Conservation (phyloP, 1,140 invertebrate genomes). For the Cyclina sinensis region DNA sequence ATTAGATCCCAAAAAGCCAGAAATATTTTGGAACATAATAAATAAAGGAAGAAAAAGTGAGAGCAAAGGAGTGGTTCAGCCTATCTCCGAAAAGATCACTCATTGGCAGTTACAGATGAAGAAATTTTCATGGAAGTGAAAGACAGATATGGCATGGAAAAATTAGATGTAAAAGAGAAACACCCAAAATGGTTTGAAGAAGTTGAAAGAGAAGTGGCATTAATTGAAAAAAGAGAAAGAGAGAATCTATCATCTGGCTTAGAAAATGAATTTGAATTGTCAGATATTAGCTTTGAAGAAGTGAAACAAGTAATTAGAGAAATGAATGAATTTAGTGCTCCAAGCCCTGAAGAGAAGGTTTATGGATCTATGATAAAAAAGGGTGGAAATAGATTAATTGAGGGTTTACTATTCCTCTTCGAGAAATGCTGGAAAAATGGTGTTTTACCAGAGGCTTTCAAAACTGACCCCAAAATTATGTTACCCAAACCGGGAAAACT, state of each 20-base stretch:
- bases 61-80: neutral
- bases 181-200: neutral
- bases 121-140: slow-evolving; percentile 1
- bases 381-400: no score
- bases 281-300: no score
- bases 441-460: neutral
- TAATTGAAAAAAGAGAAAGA: no score
- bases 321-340: no score
- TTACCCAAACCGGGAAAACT: no score
- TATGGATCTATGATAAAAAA: no score
- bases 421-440: no score
- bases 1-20: neutral
- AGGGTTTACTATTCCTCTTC: no score
- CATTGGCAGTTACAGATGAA: neutral
- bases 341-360: no score
- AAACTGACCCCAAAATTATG: neutral
- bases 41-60: neutral
- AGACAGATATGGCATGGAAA: neutral
- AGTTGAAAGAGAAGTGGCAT: neutral
- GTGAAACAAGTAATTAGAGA: no score
- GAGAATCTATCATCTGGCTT: no score
- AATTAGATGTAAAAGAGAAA: neutral
- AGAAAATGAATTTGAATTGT: no score
- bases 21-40: neutral
- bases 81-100: neutral